A percentile compares a stretch with the other conserved stretches of the same genome.
phyloP scores from a whole-genome alignment of 2,113 vertebrate genomes.

The Microcebus ravelobensis region DNA sequence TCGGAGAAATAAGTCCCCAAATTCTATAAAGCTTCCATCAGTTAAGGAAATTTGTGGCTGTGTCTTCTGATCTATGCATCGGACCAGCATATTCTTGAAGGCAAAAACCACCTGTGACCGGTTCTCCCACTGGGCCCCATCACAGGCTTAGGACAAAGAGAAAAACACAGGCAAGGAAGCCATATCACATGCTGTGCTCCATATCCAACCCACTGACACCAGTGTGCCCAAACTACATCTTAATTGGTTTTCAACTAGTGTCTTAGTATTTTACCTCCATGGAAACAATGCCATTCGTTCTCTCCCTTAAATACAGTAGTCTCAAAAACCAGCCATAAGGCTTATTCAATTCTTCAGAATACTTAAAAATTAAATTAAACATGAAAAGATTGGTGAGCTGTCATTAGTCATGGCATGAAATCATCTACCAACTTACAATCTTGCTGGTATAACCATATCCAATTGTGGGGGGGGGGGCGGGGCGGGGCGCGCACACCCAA shows the following conservation, averaged over 20 bases:
- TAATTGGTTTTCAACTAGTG: background rate
- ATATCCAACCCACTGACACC: background rate
- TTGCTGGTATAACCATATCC: background rate
- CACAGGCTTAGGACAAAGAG: background rate
- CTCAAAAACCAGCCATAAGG: background rate
- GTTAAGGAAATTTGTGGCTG: background rate
- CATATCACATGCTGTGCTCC: background rate
- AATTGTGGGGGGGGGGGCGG: background rate
- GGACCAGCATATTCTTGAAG: background rate
- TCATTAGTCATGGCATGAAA: background rate
- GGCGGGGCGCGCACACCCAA: background rate
- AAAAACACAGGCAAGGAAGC: background rate
- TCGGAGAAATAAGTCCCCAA: background rate
- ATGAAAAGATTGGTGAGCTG: background rate
- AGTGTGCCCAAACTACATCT: background rate
- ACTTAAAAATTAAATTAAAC: background rate
- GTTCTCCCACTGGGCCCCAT: background rate
- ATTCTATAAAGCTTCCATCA: background rate
- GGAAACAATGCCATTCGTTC: background rate
- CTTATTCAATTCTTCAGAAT: constrained; percentile 8
- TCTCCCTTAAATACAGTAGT: background rate
- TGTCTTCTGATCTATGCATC: background rate
- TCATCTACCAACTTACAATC: background rate
- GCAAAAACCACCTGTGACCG: background rate
- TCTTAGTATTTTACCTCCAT: background rate